Evolutionary conservation across 2,113 vertebrate species (phyloP).

Genomic region (Trichechus manatus): DNA sequence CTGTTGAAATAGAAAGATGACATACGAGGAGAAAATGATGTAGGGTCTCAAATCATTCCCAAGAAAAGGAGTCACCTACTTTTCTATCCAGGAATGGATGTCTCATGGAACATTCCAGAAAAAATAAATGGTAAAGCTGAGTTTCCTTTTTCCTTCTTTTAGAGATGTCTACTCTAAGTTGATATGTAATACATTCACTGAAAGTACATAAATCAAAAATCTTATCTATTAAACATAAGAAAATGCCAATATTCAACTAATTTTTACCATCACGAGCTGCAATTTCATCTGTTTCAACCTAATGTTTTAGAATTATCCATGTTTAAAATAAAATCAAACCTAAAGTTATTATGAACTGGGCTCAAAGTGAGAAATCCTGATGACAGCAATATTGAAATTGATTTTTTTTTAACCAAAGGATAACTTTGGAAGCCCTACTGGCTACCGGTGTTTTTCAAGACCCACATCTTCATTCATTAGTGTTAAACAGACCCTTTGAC

Average conservation of each 20-base stretch:
- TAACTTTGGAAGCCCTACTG: neutral
- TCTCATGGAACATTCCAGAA: neutral
- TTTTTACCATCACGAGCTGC: neutral
- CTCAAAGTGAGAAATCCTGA: neutral
- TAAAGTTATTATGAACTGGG: neutral
- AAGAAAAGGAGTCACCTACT: neutral
- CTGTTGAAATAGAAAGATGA: neutral
- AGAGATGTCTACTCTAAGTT: neutral
- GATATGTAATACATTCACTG: neutral
- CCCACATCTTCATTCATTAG: neutral
- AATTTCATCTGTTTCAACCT: neutral
- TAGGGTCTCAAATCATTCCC: neutral
- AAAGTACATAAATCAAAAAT: neutral
- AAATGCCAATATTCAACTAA: neutral
- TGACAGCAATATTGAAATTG: neutral
- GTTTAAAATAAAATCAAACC: neutral
- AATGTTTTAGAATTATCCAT: neutral
- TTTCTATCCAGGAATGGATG: neutral
- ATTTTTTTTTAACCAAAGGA: neutral
- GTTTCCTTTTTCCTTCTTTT: neutral
- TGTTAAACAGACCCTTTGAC: neutral
- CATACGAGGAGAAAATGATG: neutral
- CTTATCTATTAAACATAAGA: neutral
- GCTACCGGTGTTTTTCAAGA: neutral
- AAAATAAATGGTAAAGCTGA: neutral